Conservation (phyloP, 2,888 invertebrate genomes). For the Spialia ferax region DNA sequence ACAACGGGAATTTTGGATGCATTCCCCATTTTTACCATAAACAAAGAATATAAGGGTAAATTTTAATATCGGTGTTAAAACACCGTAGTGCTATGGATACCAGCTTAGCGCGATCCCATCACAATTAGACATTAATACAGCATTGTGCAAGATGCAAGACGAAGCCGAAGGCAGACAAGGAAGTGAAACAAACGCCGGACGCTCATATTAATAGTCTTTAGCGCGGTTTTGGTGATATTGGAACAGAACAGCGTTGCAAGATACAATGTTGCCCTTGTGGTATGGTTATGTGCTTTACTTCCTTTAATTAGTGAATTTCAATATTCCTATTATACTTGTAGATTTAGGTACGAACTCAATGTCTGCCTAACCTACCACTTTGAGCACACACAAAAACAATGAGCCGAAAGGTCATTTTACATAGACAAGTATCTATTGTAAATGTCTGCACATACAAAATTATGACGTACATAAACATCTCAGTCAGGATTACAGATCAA, state of each 20-base stretch:
- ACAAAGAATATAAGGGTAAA: too few relatives aligned
- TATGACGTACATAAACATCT: too few relatives aligned
- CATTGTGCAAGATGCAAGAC: conserved; percentile 68
- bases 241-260: conserved; percentile 7
- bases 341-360: background rate
- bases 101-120: conserved; percentile 65
- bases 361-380: too few relatives aligned
- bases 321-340: background rate
- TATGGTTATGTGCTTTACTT: conserved; percentile 13
- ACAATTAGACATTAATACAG: conserved; percentile 78
- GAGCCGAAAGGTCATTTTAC: too few relatives aligned
- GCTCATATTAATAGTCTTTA: conserved; percentile 68
- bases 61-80: too few relatives aligned
- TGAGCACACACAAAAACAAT: too few relatives aligned
- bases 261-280: conserved; percentile 5
- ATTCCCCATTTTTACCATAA: too few relatives aligned
- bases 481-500: too few relatives aligned
- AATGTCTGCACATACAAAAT: too few relatives aligned
- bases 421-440: too few relatives aligned
- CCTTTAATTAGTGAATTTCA: background rate
- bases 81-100: conserved; percentile 10
- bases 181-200: conserved; percentile 83
- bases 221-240: conserved; percentile 19
- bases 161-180: conserved; percentile 67
- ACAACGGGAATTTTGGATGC: too few relatives aligned